phyloP scores from a whole-genome alignment of 2,888 invertebrate genomes.

The Agrotis exclamationis region DNA sequence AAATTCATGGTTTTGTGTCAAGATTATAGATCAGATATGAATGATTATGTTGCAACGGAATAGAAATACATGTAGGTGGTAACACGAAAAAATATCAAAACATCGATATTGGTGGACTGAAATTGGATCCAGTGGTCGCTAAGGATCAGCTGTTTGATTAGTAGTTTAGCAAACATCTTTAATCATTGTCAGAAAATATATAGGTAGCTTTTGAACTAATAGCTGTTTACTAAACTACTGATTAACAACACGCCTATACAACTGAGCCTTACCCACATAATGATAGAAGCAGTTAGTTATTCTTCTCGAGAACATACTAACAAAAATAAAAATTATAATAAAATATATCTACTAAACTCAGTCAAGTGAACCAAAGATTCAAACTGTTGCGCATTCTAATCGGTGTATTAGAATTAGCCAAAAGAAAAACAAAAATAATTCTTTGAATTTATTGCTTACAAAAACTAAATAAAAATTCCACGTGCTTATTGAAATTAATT shows the following conservation, averaged over 20 bases:
- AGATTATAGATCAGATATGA: conserved; percentile 26
- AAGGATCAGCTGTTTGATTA: neutral
- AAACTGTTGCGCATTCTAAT: neutral
- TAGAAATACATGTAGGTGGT: neutral
- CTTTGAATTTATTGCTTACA: conserved; percentile 36
- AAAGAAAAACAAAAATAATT: conserved; percentile 17
- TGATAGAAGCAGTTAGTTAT: too few relatives aligned
- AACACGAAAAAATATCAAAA: conserved; percentile 10
- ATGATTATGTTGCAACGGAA: neutral
- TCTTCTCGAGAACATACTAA: too few relatives aligned
- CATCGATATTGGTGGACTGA: neutral
- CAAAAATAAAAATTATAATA: too few relatives aligned
- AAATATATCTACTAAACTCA: neutral
- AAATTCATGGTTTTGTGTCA: conserved; percentile 22
- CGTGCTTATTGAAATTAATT: conserved; percentile 64
- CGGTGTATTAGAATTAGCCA: too few relatives aligned
- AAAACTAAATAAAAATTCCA: conserved; percentile 59
- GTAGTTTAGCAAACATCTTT: too few relatives aligned
- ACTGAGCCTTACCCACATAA: too few relatives aligned
- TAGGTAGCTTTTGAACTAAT: too few relatives aligned
- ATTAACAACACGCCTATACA: too few relatives aligned
- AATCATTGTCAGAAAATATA: too few relatives aligned
- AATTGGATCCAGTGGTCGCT: neutral
- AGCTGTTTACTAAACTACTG: too few relatives aligned
- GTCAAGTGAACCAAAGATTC: neutral